These are phyloP conservation scores for Chymomyza caudatula DNA, from an alignment of 2,888 invertebrate genomes.

Conservation along the genomic window DNA sequence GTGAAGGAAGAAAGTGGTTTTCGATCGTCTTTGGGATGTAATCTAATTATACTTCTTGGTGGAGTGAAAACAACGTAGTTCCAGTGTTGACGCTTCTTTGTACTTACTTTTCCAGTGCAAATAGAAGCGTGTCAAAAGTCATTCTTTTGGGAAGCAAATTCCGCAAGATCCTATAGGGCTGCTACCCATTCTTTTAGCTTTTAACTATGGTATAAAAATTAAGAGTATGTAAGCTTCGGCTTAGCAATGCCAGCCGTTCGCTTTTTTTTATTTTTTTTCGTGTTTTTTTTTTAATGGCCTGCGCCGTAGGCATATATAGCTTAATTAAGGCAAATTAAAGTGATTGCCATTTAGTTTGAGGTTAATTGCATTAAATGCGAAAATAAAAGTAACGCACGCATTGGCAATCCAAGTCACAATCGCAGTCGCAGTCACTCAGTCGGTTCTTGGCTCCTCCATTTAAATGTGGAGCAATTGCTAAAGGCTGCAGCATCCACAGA, in stretches of 20 bases:
- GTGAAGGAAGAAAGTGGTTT: no score
- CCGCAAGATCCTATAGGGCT: no score
- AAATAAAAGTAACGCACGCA: slow-evolving; percentile 44
- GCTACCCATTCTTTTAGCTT: no score
- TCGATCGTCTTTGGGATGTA: no score
- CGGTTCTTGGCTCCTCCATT: slow-evolving; percentile 19
- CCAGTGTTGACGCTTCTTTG: no score
- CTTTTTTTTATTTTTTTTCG: not conserved
- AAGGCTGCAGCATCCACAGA: not conserved
- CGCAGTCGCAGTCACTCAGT: slow-evolving; percentile 17
- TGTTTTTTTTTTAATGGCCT: not conserved
- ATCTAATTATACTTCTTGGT: no score
- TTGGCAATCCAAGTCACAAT: slow-evolving; percentile 7
- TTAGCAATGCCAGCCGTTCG: not conserved
- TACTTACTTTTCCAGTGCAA: no score
- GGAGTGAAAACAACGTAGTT: no score
- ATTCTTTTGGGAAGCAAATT: no score
- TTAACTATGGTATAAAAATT: no score
- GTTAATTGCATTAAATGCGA: slow-evolving; percentile 77
- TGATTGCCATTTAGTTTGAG: slow-evolving; percentile 77
- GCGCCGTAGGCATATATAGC: slow-evolving; percentile 64
- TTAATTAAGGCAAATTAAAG: slow-evolving; percentile 77
- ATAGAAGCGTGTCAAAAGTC: no score
- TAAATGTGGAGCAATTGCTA: slow-evolving; percentile 30
- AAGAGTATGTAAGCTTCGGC: not conserved